These are phyloP conservation scores for Engystomops pustulosus DNA, from an alignment of 2,113 vertebrate species.

Conservation along the genomic window DNA sequence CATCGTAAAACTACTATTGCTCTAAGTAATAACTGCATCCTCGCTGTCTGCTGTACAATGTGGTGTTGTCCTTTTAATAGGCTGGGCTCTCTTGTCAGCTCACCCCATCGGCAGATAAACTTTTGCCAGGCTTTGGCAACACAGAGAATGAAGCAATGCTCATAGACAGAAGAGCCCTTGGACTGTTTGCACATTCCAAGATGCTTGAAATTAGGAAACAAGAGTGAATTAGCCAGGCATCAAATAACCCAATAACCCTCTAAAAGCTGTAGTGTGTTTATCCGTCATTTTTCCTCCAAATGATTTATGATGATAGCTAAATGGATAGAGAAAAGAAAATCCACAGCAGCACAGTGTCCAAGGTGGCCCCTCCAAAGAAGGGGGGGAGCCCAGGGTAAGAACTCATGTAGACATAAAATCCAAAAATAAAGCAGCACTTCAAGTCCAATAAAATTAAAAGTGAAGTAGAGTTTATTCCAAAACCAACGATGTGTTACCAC, in stretches of 20 bases:
- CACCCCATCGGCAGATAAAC: constrained; percentile 25
- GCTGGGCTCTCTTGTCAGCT: not conserved
- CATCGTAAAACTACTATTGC: not conserved
- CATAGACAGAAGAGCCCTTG: not conserved
- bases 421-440: too few species aligned
- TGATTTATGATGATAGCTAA: too few species aligned
- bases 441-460: too few species aligned
- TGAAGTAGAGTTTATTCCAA: too few species aligned
- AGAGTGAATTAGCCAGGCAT: constrained; percentile 15
- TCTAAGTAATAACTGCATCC: not conserved
- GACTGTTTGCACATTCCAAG: constrained; percentile 46
- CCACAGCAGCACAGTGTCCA: too few species aligned
- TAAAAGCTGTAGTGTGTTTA: not conserved
- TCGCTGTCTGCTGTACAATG: not conserved
- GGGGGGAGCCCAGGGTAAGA: too few species aligned
- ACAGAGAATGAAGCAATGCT: constrained; percentile 18
- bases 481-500: too few species aligned
- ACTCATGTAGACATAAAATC: too few species aligned
- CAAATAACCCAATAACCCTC: not conserved
- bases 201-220: constrained; percentile 36
- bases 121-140: constrained; percentile 2
- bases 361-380: too few species aligned
- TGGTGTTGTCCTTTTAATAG: not conserved
- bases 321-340: too few species aligned
- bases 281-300: too few species aligned